Evolutionary conservation across 2,113 vertebrate genomes (phyloP), one percentile per base, ranked within the genome.

Genomic region (Microcebus griseorufus): DNA sequence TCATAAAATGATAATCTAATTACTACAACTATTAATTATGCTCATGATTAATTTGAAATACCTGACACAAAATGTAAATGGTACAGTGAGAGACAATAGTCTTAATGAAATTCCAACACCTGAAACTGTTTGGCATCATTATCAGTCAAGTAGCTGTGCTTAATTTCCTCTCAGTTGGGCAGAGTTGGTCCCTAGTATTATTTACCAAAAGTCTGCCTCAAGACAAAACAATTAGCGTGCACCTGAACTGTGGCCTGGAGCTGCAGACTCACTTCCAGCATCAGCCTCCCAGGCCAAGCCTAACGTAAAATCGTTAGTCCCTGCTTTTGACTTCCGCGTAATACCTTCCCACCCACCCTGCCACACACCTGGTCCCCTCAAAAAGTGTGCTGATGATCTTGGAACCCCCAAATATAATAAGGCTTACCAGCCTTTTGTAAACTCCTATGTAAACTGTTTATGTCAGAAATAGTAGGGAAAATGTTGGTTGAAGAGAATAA

Each of bases 61-160:
- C 96, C 87, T 93, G 70, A 94, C 97, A 96, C 73, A 82, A 75
- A 94, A 97, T 32, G 58, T 93, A 95, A 97, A 82, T 4, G 1
- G 69, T 81, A 92, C 4, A 5, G 64, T 48, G 67, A 90, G 76
- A 97, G 83, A 93, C 87, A 95, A 91, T 27, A 14, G 48, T 69
- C 88, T 58, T 97, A 97, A 96, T 97, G 95, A 96, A 94, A 97
- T 95, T 55, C 93, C 67, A 97, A 94, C 93, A 97, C 94, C 97
- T 96, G 96, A 96, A 97, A 95, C 81, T 62, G 64, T 85, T 89
- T 83, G 65, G 92, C 81, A 85, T 90, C 48, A 79, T 91, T 93
- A 95, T 96, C 96, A 83, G 86, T 87, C 91, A 96, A 81, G 75
- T 55, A 58, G 80, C 53, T 64, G 67, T 39, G 29, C 45, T 96